These are phyloP conservation scores for Alcis repandata DNA, from an alignment of 2,888 invertebrate species.

Conservation along the genomic window DNA sequence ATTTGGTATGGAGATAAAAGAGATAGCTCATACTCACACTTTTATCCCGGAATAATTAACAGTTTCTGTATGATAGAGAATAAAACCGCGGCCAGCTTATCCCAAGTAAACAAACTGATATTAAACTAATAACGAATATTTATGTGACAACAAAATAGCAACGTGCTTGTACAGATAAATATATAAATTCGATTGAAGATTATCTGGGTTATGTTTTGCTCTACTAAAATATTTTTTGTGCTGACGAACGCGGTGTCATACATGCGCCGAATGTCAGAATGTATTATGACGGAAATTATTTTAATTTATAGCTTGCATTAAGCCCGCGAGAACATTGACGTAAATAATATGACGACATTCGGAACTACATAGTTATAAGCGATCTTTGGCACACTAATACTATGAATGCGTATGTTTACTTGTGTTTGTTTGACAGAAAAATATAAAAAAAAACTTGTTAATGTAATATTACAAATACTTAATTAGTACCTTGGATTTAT, in stretches of 20 bases:
- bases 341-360: conserved; percentile 6
- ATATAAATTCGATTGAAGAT: conserved; percentile 27
- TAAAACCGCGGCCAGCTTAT: no score
- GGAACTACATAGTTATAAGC: neutral
- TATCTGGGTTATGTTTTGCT: conserved; percentile 36
- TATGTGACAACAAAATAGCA: conserved; percentile 31
- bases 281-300: conserved; percentile 24
- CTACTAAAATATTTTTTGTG: conserved; percentile 29
- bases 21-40: no score
- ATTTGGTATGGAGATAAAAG: no score
- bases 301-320: conserved; percentile 33
- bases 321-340: conserved; percentile 15
- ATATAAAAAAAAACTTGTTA: no score
- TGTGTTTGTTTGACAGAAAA: neutral
- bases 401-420: neutral
- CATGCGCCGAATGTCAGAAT: conserved; percentile 25
- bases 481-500: neutral
- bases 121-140: conserved; percentile 17
- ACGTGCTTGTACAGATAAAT: conserved; percentile 9
- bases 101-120: no score
- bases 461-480: no score
- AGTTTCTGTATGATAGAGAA: no score
- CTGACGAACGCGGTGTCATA: conserved; percentile 17
- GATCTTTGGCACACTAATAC: neutral
- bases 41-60: no score